Conservation (phyloP, 53 echinoderm and acorn worm genomes). For the Apostichopus leukothele region DNA sequence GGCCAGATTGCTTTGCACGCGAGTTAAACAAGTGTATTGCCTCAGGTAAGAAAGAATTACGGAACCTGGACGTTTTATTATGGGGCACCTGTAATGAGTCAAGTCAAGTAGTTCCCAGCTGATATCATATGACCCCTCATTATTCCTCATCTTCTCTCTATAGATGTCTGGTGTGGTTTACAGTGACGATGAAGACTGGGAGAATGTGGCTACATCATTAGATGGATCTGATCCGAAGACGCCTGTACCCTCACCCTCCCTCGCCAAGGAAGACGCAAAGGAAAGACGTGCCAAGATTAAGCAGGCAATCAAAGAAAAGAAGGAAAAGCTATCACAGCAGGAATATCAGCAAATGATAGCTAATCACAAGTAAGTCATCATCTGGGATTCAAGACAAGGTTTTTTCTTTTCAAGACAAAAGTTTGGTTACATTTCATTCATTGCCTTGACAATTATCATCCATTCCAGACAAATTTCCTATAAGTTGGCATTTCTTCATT, state of each 20-base stretch:
- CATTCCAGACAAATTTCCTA: neutral
- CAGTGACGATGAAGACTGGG: conserved; percentile 90
- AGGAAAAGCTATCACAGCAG: conserved; percentile 67
- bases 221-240: conserved; percentile 22
- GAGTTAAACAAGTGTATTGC: too few species aligned
- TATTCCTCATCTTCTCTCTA: neutral
- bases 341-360: conserved; percentile 99
- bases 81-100: too few species aligned
- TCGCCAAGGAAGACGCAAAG: conserved; percentile 45
- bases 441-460: neutral
- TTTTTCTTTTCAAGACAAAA: too few species aligned
- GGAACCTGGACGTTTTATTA: too few species aligned
- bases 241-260: neutral
- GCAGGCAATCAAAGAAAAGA: conserved; percentile 74
- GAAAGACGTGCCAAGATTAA: conserved; percentile 72
- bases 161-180: conserved; percentile 29
- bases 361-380: conserved; percentile 79
- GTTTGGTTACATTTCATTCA: too few species aligned
- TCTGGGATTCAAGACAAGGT: too few species aligned
- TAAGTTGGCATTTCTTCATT: too few species aligned
- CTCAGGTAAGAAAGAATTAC: too few species aligned
- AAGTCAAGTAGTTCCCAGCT: too few species aligned
- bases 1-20: too few species aligned
- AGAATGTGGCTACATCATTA: conserved; percentile 66
- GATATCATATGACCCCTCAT: neutral